Evolutionary conservation across 2,113 vertebrate genomes (phyloP), one percentile per base, ranked within the genome.

Genomic region (Grammomys dolichurus): DNA sequence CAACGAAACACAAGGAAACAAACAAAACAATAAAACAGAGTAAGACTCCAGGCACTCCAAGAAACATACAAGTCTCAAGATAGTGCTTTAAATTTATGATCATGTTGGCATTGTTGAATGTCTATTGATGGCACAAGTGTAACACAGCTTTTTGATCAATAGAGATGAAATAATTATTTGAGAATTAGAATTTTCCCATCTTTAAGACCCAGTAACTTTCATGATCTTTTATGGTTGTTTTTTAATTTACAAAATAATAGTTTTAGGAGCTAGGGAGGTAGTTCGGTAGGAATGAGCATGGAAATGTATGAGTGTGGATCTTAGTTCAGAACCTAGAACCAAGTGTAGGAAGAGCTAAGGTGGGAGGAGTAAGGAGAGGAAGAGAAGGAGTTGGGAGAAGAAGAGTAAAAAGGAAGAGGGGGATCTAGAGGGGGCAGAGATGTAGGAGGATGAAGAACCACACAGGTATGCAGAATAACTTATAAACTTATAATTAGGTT

Each of bases 11-110:
- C 46, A 84, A 60, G 17, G 11, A 65, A 8, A 16, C 67, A 43
- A 72, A 16, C 20, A 13, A 70, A 72, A 72, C 46, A 72, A 28
- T 33, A 93, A 19, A 94, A 67, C 1, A 72, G 31, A 80, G 43
- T 17, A 87, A 91, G 24, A 60, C 33, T 88, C 26, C 1, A 87
- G 7, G 4, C 87, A 10, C 16, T 72, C 54, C 43, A 67, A 73
- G 17, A 82, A 87, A 80, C 12, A 9, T 3, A 7, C 12, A 67
- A 14, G 2, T 76, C 54, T 90, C 31, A 40, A 73, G 82, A 67
- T 5, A 90, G 3, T 48, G 8, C 11, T 95, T 87, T 95, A 92
- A 73, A 43, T 96, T 96, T 51, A 56, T 48, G 86, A 63, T 75
- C 1, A 16, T 60, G 72, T 48, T 95, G 69, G 31, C n/a, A 56